Conservation (phyloP, 2,797 vertebrate species). For the Acanthis flammea region DNA sequence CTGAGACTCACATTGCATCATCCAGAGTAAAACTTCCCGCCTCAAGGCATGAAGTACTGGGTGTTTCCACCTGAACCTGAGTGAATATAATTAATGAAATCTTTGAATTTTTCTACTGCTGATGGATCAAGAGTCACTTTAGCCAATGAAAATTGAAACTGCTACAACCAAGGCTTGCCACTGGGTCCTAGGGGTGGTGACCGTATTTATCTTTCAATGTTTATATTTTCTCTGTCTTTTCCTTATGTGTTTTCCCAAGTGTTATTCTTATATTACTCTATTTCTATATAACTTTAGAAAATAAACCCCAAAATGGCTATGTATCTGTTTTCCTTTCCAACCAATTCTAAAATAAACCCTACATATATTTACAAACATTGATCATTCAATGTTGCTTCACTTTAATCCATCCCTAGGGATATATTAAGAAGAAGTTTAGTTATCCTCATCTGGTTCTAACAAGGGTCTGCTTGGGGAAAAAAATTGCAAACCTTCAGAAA, state of each 20-base stretch:
- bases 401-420: neutral
- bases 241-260: neutral
- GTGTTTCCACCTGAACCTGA: neutral
- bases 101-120: neutral
- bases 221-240: neutral
- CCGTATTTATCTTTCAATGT: neutral
- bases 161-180: no score
- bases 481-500: neutral
- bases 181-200: neutral
- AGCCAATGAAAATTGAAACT: neutral
- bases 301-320: neutral
- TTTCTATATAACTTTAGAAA: neutral
- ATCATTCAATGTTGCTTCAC: neutral
- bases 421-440: neutral
- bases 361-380: neutral
- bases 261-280: neutral
- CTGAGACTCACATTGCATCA: no score
- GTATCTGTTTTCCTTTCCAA: neutral
- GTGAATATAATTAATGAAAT: neutral
- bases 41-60: no score
- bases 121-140: neutral
- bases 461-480: neutral
- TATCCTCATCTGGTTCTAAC: neutral
- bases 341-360: neutral
- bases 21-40: neutral